Evolutionary conservation across 2,113 vertebrate species (phyloP).

Genomic region (Mormyrus lacerda): DNA sequence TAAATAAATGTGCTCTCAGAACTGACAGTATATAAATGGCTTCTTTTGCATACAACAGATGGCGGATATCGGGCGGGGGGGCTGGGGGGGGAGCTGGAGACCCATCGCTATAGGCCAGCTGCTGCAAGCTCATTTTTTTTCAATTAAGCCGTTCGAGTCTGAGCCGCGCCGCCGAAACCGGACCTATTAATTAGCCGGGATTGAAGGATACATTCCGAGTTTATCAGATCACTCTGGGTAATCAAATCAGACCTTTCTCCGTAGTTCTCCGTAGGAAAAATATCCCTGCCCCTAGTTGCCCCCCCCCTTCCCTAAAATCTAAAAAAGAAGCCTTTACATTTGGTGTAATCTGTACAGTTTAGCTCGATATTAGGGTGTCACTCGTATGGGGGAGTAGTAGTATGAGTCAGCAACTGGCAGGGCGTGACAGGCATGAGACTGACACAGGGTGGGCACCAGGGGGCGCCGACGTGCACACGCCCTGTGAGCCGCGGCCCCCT

Average conservation of each 20-base stretch:
- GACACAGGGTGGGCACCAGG: background rate
- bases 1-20: conserved; percentile 66
- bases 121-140: conserved; percentile 64
- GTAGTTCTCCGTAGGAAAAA: background rate
- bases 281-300: background rate
- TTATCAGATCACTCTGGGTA: conserved; percentile 38
- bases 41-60: conserved; percentile 91
- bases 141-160: conserved; percentile 54
- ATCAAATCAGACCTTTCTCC: conserved; percentile 32
- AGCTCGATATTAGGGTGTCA: conserved; percentile 2
- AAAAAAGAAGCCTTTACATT: background rate
- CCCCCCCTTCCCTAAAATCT: background rate
- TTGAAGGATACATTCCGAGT: conserved; percentile 40
- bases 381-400: background rate
- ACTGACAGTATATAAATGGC: conserved; percentile 75
- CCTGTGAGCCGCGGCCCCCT: conserved; percentile 3
- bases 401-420: background rate
- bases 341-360: background rate
- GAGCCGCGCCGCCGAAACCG: conserved; percentile 34
- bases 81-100: conserved; percentile 50
- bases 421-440: background rate
- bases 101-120: conserved; percentile 76
- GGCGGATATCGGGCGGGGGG: conserved; percentile 73
- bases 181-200: conserved; percentile 52
- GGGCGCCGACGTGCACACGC: background rate